Base-by-base conservation (phyloP, 2,888 invertebrate genomes). In the Cancer borealis region DNA sequence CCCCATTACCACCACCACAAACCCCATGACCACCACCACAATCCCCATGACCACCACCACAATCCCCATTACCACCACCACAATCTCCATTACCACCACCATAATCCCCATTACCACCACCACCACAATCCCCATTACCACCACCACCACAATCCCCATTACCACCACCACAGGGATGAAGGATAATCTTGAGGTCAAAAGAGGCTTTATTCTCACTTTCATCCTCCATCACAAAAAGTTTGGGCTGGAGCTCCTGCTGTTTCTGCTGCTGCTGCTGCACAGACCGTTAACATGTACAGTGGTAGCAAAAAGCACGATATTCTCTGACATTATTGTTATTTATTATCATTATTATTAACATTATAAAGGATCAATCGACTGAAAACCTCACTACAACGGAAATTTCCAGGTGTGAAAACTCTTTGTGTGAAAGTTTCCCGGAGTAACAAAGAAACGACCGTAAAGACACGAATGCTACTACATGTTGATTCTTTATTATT, bases 361-460 rank as follows among this genome's bases (percentile, higher is more conserved):
- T 39, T 84, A 84, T 84, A 84, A 84, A 84, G 84, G 84, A 84
- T 39, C 14, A 66, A 66, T 66, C 30, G 84, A 84, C 84, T 84
- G 84, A 84, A 84, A 84, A 84, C 39, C 84, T 84, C 84, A 84
- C 84, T 84, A 84, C 84, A 84, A 84, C 84, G 84, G 84, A 84
- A 84, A 84, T 84, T 84, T 84, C 84, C 84, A 84, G 84, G 84
- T 39, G 84, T 84, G 84, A 39, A 39, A 39, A 84, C 84, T 30
- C 84, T 30, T 39, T 84, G 84, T 84, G 84, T 84, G 84, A 84
- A 84, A 84, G 84, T 84, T 84, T 84, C 84, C 84, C 84, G 84
- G 84, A 84, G 84, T 84, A 84, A 84, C 84, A 84, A 84, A 84
- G 39, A 17, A 84, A 10, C 30, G 84, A 84, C 84, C 10, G 84